Conservation (phyloP, 1,140 invertebrate genomes). For the Drosophila kepulauana region DNA sequence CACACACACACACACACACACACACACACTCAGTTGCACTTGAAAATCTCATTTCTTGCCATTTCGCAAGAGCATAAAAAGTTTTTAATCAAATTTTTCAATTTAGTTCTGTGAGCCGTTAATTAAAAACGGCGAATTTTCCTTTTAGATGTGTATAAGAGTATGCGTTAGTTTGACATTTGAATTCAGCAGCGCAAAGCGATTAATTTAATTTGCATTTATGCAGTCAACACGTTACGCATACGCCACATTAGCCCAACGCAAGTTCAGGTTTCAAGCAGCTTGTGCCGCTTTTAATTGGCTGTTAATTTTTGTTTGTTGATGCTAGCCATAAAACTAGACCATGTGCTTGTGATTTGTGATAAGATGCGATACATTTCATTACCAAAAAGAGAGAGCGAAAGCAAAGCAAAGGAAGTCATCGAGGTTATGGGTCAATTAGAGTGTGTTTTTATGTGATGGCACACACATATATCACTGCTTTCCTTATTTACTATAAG, state of each 20-base stretch:
- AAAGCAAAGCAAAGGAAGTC: neutral
- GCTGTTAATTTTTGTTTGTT: conserved; percentile 41
- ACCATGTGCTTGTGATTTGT: conserved; percentile 33
- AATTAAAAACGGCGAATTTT: conserved; percentile 69
- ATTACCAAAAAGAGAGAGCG: conserved; percentile 12
- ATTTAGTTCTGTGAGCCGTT: conserved; percentile 76
- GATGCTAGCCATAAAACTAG: conserved; percentile 32
- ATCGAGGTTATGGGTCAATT: conserved; percentile 4
- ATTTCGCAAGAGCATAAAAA: conserved; percentile 50
- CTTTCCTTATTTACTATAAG: neutral
- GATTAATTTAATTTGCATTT: conserved; percentile 61
- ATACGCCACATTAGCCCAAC: conserved; percentile 46
- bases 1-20: conserved; percentile 4
- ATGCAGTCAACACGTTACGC: conserved; percentile 48
- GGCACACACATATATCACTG: conserved; percentile 4
- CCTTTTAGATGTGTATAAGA: conserved; percentile 35
- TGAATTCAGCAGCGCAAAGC: conserved; percentile 46
- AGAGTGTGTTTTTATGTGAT: conserved; percentile 2
- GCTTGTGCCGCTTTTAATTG: conserved; percentile 30
- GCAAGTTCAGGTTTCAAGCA: conserved; percentile 11
- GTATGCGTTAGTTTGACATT: conserved; percentile 65
- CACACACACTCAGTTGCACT: conserved; percentile 49
- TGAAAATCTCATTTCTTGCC: conserved; percentile 76
- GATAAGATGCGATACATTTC: conserved; percentile 36
- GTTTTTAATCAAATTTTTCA: conserved; percentile 83